Evolutionary conservation across 2,113 vertebrate species (phyloP).

Genomic region (Lophura nycthemera): DNA sequence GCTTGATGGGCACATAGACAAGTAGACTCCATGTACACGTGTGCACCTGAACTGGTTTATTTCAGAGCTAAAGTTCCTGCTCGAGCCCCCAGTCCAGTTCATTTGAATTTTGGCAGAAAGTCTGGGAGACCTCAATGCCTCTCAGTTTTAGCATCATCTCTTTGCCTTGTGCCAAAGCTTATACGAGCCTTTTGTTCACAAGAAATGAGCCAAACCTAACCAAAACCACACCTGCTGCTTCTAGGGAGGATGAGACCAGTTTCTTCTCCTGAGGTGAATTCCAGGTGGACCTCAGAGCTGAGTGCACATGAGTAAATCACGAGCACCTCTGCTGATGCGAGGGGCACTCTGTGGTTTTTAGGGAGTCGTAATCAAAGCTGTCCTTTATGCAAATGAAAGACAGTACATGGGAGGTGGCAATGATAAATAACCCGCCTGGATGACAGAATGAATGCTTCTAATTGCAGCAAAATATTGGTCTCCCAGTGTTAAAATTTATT

Average conservation of each 20-base stretch:
- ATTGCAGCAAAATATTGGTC: slow-evolving; percentile 54
- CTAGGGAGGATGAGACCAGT: not conserved
- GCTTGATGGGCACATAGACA: not conserved
- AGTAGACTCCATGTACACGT: not conserved
- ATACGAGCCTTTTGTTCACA: not conserved
- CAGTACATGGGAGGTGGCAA: not conserved
- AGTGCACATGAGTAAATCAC: not conserved
- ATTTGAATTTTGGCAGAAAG: accelerated
- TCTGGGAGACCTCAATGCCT: not conserved
- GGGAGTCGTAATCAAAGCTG: not conserved
- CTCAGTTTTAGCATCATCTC: not conserved
- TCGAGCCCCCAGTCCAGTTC: not conserved
- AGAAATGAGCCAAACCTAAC: not conserved
- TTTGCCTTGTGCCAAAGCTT: not conserved
- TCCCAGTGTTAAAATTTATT: slow-evolving; percentile 43
- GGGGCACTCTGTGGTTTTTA: not conserved
- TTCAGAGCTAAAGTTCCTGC: not conserved
- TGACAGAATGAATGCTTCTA: slow-evolving; percentile 11
- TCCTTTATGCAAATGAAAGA: slow-evolving; percentile 11
- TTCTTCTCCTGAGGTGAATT: not conserved
- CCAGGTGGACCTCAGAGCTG: not conserved
- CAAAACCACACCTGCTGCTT: not conserved
- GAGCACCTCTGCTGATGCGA: not conserved
- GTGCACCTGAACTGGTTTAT: not conserved
- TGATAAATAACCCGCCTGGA: slow-evolving; percentile 9